phyloP scores from a whole-genome alignment of 2,888 invertebrate species.

The Stenichneumon culpator region DNA sequence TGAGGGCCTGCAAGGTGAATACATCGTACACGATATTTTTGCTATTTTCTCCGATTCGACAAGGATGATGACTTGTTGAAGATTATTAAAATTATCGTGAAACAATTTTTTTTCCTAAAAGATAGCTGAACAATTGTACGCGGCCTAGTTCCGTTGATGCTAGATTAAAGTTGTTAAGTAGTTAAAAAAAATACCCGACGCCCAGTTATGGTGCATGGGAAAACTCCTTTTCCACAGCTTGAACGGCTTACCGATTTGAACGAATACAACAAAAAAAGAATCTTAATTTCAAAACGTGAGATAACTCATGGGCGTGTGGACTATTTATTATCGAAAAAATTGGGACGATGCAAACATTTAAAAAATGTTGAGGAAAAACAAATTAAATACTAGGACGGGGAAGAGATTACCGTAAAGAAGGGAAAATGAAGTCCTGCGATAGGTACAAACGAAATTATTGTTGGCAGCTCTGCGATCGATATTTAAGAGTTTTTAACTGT shows the following conservation, averaged over 20 bases:
- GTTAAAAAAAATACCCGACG: neutral
- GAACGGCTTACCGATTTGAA: neutral
- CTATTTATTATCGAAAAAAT: neutral
- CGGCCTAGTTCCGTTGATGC: neutral
- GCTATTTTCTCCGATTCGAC: neutral
- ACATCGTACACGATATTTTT: neutral
- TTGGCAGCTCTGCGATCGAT: constrained; percentile 16
- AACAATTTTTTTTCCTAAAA: neutral
- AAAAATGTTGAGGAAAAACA: constrained; percentile 4
- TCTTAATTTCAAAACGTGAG: neutral
- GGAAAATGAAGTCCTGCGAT: constrained; percentile 15
- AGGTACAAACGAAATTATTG: constrained; percentile 40
- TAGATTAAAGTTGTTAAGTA: neutral
- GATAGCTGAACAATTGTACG: neutral
- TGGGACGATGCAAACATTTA: neutral
- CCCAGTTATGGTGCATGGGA: neutral
- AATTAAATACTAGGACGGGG: constrained; percentile 7
- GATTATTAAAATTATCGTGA: neutral
- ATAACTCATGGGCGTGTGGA: neutral
- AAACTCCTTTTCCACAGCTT: neutral
- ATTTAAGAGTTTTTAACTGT: constrained; percentile 46
- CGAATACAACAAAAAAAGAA: neutral
- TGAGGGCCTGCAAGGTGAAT: neutral
- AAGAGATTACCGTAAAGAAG: constrained; percentile 25
- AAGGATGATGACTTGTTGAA: neutral